Evolutionary conservation across 2,797 vertebrate species (phyloP).

Genomic region (Leptodactylus fallax): DNA sequence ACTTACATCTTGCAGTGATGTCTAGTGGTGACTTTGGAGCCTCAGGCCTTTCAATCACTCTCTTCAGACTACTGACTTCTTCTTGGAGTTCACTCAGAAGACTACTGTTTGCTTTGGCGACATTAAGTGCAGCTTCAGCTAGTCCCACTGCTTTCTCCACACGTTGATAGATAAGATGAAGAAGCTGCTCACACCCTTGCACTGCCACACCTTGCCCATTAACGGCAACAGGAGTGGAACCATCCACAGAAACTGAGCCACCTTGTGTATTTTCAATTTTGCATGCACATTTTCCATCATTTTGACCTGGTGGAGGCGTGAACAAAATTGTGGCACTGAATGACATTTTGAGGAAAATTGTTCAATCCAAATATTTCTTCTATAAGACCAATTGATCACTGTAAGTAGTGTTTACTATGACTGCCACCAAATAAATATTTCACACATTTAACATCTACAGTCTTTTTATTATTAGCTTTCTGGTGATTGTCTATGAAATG

Average conservation of each 20-base stretch:
- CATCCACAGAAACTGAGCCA: slow-evolving; percentile 48
- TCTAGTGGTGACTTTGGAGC: slow-evolving; percentile 33
- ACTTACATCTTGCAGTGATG: slow-evolving; percentile 49
- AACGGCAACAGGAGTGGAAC: slow-evolving; percentile 71
- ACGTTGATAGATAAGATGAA: slow-evolving; percentile 76
- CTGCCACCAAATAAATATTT: slow-evolving; percentile 7
- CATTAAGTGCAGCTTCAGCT: slow-evolving; percentile 71
- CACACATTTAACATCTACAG: neutral
- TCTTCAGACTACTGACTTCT: slow-evolving; percentile 68
- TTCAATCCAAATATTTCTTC: neutral
- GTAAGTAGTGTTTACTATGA: neutral
- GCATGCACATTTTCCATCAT: slow-evolving; percentile 69
- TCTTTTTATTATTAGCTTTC: slow-evolving; percentile 35
- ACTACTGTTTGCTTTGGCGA: slow-evolving; percentile 72
- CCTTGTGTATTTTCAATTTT: slow-evolving; percentile 66
- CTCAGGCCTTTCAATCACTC: slow-evolving; percentile 64
- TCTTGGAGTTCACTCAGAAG: slow-evolving; percentile 72
- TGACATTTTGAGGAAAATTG: slow-evolving; percentile 67
- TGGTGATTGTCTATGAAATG: slow-evolving; percentile 21
- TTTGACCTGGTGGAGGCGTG: slow-evolving; percentile 70
- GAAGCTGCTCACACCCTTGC: slow-evolving; percentile 73
- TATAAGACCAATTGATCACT: neutral
- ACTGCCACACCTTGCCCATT: slow-evolving; percentile 69
- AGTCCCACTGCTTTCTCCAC: slow-evolving; percentile 74
- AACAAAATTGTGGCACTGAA: slow-evolving; percentile 79